These are phyloP conservation scores for Zophobas morio DNA, from an alignment of 1,140 invertebrate species.

Conservation along the genomic window DNA sequence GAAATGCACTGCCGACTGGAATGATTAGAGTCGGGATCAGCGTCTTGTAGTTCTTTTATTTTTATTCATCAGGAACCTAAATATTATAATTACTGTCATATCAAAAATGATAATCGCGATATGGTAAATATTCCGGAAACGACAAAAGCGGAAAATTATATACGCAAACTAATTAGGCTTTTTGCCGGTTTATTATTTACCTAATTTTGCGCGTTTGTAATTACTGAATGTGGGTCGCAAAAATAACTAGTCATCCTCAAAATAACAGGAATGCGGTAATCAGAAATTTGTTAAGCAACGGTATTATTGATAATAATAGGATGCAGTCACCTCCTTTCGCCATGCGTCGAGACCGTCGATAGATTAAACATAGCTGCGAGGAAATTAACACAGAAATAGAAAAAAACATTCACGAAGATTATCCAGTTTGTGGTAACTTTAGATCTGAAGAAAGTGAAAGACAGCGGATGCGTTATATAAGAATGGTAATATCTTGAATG, in stretches of 20 bases:
- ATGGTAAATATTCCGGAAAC: constrained; percentile 19
- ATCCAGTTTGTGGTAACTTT: too few relatives aligned
- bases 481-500: too few relatives aligned
- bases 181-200: background rate
- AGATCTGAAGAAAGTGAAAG: too few relatives aligned
- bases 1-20: constrained; percentile 29
- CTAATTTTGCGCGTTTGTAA: background rate
- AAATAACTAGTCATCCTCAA: background rate
- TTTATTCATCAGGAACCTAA: background rate
- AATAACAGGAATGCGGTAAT: background rate
- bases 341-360: too few relatives aligned
- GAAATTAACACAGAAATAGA: too few relatives aligned
- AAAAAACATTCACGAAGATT: too few relatives aligned
- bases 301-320: background rate
- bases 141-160: constrained; percentile 15
- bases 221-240: background rate
- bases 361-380: too few relatives aligned
- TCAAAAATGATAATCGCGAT: background rate
- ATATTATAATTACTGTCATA: background rate
- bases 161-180: constrained; percentile 2
- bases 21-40: background rate
- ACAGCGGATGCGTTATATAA: too few relatives aligned
- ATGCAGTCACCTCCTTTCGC: background rate
- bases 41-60: background rate
- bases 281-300: background rate